Percentiles rank a stretch among this genome's conserved stretches.
phyloP scores from a whole-genome alignment of 2,113 vertebrate species.

The Pelecanoides urinatrix region DNA sequence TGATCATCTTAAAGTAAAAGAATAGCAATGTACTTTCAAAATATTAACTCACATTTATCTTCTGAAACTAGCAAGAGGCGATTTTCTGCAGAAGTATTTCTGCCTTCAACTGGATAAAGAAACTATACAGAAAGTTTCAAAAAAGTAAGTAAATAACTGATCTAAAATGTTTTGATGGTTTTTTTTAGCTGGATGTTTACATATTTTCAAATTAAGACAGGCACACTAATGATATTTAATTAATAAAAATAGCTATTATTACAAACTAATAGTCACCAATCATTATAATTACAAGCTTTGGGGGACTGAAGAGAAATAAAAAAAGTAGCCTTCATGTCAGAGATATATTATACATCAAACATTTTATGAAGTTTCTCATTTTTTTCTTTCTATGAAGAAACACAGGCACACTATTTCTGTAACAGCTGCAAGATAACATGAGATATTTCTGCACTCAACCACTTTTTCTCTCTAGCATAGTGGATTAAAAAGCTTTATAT shows the following conservation, averaged over 20 bases:
- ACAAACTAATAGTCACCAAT: neutral
- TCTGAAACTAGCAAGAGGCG: constrained; percentile 89
- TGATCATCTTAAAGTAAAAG: neutral
- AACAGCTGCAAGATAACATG: neutral
- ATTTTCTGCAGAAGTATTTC: constrained; percentile 74
- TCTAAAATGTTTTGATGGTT: neutral
- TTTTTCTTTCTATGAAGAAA: neutral
- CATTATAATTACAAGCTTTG: neutral
- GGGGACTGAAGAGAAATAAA: neutral
- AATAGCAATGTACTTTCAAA: neutral
- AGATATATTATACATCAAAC: neutral
- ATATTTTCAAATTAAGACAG: neutral
- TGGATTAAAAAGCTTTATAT: neutral
- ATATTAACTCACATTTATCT: constrained; percentile 84
- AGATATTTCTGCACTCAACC: neutral
- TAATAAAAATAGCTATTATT: neutral
- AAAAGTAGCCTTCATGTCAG: neutral
- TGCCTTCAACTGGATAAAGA: constrained; percentile 77
- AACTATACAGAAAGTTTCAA: constrained; percentile 78
- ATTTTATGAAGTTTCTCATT: neutral
- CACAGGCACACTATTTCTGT: neutral
- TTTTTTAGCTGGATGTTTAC: neutral
- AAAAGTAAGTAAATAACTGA: neutral
- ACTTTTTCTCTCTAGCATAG: neutral
- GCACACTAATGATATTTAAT: neutral